Evolutionary conservation across 1,140 invertebrate genomes (phyloP), one percentile per base, ranked within the genome.

Genomic region (Heterodera schachtii): DNA sequence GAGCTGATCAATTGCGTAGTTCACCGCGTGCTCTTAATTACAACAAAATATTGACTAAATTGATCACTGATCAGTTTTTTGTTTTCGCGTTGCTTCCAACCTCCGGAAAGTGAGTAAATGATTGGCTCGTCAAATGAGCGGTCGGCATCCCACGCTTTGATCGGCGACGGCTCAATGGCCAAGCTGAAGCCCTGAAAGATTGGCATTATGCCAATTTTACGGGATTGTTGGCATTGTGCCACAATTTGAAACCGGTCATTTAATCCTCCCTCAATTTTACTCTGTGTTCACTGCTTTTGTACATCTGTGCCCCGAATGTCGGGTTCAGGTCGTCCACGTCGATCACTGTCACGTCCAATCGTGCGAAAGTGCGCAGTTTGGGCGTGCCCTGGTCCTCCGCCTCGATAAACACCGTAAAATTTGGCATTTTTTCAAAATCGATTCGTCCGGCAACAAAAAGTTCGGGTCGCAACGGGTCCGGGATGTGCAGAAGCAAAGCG

Each of bases 261-360:
- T 4, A 11, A n/a, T 21, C 21, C 47, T 46, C 60, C 31, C 11
- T 41, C 21, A 6, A 16, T 13, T 66, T 43, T 21, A 86, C 86
- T 79, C 80, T 75, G 7, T 82, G 64, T 31, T 19, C 52, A 46
- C 83, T 86, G 46, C 81, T 67, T 16, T 71, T 79, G 73, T 87
- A 87, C 64, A 79, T 66, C 19, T 41, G 71, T 44, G 82, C 78
- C 49, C 73, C 67, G 76, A 87, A 87, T 21, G 73, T 64, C 13
- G 86, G 86, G 76, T 87, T 86, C 44, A 82, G 73, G 46, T 87
- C 86, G 75, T 87, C 85, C 1, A 86, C 49, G 77, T 87, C 86
- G 7, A 77, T 57, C n/a, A 87, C 82, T n/a, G 77, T 84, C 31
- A 87, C 84, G 16, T 82, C 70, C 44, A 87, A 67, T n/a, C 71